Base-by-base conservation (phyloP, 2,797 vertebrate species). In the Sciurus vulgaris region DNA sequence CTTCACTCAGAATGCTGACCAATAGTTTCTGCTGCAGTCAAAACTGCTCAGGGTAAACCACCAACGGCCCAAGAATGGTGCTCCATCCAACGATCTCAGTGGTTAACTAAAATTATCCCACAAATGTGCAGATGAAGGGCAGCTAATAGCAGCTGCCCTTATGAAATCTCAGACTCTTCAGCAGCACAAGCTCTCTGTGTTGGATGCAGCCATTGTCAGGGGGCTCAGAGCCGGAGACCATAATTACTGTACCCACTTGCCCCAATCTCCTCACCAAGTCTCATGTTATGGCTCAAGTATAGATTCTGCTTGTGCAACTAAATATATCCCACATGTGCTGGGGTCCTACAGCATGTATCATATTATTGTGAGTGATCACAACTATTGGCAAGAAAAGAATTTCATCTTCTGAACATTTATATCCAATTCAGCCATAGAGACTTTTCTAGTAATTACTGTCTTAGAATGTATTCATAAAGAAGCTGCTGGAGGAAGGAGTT, bases 291-390 rank as follows among this genome's bases (percentile, higher is more conserved):
- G 12, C 95, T 93, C 95, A 96, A 97, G 78, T 81, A 85, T 12
- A 97, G 28, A 65, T 12, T 92, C 74, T 86, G 77, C 30, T 82
- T 93, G 1, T 82, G 65, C n/a, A 20, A 61, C 15, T 87, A 93
- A 96, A 98, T 89, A 69, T 15, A 44, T 89, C 91, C 18, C 79
- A 24, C 30, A 81, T 90, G 98, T 96, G 17, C 96, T 96, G n/a
- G 83, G 30, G 69, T 96, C 38, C 67, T 83, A 89, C 91, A 82
- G 17, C 72, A 90, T 47, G 54, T 20, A 91, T 67, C 35, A 59
- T 78, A 73, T 84, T 91, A 79, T 94, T 97, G 83, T 67, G 26
- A 87, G 72, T 79, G 93, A 97, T 14, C 97, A 85, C 76, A 73
- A 96, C 95, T 59, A n/a, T 35, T 97, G 70, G 35, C 76, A 98